These are phyloP conservation scores for Podarcis raffonei DNA, from an alignment of 2,113 vertebrate genomes.

Conservation along the genomic window DNA sequence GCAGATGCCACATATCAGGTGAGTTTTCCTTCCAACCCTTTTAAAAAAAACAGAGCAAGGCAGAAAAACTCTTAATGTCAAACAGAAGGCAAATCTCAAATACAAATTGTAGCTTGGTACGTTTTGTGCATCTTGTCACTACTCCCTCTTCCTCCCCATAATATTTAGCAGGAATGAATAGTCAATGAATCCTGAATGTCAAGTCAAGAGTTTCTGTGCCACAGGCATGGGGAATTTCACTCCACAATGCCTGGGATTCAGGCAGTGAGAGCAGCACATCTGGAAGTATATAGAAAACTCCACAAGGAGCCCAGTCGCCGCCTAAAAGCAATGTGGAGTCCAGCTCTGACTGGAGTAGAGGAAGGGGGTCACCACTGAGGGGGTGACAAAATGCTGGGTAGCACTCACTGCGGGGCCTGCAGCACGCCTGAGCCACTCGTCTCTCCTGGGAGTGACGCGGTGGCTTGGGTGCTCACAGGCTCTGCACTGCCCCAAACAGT, in stretches of 20 bases:
- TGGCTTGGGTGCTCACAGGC: too few relatives aligned
- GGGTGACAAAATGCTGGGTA: too few relatives aligned
- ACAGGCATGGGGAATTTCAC: background rate
- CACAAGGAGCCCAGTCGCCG: background rate
- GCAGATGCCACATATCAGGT: background rate
- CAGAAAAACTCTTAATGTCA: background rate
- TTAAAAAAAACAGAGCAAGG: background rate
- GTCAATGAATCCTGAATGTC: background rate
- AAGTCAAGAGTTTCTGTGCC: too few relatives aligned
- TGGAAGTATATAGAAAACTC: background rate
- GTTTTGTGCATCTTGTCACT: too few relatives aligned
- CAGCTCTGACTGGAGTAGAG: background rate
- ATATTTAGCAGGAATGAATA: background rate
- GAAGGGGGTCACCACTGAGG: too few relatives aligned
- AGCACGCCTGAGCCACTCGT: too few relatives aligned
- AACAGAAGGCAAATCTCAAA: constrained; percentile 13
- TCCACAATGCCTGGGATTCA: background rate
- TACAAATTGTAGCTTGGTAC: background rate
- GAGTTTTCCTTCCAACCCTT: background rate
- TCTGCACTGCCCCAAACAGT: too few relatives aligned
- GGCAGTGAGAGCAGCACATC: background rate
- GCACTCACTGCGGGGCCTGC: too few relatives aligned
- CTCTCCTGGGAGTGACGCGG: too few relatives aligned
- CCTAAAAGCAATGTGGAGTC: background rate
- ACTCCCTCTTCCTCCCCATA: background rate